Evolutionary conservation across 2,797 vertebrate species (phyloP).

Genomic region (Capromys pilorides): DNA sequence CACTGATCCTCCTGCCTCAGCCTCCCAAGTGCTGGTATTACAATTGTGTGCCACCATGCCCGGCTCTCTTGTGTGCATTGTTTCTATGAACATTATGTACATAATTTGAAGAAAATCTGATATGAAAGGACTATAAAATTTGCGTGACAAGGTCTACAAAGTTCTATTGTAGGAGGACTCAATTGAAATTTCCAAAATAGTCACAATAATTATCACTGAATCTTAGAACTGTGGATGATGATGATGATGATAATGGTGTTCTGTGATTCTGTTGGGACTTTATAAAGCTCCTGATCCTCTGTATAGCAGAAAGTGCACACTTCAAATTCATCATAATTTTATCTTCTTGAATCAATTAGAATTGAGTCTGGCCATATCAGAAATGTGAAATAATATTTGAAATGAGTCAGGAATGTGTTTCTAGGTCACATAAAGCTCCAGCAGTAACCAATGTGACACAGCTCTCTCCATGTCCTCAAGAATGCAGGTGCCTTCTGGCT

Average conservation of each 20-base stretch:
- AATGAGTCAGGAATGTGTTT: background rate
- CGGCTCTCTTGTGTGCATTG: too few species aligned
- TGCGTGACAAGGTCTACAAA: background rate
- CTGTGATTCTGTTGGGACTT: background rate
- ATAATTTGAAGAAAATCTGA: background rate
- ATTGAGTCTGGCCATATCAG: background rate
- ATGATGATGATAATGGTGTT: background rate
- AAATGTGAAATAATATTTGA: background rate
- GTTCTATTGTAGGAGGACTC: background rate
- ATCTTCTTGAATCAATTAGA: conserved; percentile 6
- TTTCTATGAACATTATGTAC: background rate
- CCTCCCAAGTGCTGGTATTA: too few species aligned
- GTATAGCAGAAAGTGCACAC: background rate
- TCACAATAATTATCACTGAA: background rate
- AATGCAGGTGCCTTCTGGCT: background rate
- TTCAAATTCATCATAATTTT: background rate
- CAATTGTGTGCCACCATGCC: too few species aligned
- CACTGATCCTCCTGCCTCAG: too few species aligned
- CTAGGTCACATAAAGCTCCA: background rate
- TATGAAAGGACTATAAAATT: background rate
- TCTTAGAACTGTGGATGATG: background rate
- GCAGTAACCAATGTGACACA: background rate
- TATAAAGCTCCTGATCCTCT: background rate
- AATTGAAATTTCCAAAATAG: background rate
- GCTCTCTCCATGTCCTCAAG: background rate